A percentile compares a stretch with the other conserved stretches of the same genome.
Conservation (phyloP, 2,888 invertebrate species). For the Metallyticus violacea region DNA sequence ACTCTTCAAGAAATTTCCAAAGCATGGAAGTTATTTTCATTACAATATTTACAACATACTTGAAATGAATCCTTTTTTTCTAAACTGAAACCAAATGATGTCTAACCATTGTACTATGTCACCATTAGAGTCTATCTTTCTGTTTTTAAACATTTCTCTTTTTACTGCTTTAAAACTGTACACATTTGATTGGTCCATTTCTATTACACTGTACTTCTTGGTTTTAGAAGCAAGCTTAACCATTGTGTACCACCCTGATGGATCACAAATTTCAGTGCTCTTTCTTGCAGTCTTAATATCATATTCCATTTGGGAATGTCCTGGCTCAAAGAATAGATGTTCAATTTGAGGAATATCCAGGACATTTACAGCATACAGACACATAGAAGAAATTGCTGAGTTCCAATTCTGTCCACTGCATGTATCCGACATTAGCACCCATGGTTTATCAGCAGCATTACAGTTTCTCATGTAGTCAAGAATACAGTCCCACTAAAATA, state of each 20-base stretch:
- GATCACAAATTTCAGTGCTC: not conserved
- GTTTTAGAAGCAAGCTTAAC: not conserved
- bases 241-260: not conserved
- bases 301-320: not conserved
- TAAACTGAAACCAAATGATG: no score
- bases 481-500: no score
- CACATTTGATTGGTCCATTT: not conserved
- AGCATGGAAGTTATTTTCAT: no score
- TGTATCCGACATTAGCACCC: not conserved
- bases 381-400: not conserved
- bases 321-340: not conserved
- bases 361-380: not conserved
- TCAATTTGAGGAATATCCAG: not conserved
- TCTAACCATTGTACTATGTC: no score
- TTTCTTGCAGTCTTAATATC: not conserved
- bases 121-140: no score
- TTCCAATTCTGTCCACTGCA: not conserved
- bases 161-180: not conserved
- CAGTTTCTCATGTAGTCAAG: no score
- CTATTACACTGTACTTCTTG: not conserved
- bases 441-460: no score
- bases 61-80: no score
- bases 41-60: no score
- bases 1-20: not conserved
- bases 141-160: no score